Percentiles rank a stretch among this genome's conserved stretches.
Evolutionary conservation across 2,797 vertebrate genomes (phyloP).

Genomic region (Cuculus canorus): DNA sequence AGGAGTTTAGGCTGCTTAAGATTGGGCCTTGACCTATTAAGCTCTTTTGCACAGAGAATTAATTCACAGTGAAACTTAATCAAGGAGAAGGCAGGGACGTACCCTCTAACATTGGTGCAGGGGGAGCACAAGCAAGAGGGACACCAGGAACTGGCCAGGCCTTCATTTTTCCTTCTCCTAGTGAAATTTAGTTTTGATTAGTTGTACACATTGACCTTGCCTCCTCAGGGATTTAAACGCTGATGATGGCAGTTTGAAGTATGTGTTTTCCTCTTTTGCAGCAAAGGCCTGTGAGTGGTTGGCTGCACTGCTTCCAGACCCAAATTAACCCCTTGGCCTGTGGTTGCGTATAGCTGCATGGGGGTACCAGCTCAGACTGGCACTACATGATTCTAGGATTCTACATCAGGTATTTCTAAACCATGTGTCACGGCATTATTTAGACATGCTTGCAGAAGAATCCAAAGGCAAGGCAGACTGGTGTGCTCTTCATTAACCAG

Average conservation of each 20-base stretch:
- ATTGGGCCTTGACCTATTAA: background rate
- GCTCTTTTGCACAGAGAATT: background rate
- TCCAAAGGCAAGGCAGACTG: background rate
- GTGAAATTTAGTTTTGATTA: background rate
- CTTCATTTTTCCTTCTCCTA: background rate
- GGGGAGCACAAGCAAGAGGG: fast-evolving
- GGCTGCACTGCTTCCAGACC: background rate
- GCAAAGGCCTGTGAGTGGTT: background rate
- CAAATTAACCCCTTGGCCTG: background rate
- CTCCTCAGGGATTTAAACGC: background rate
- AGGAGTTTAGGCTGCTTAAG: background rate
- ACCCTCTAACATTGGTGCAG: background rate
- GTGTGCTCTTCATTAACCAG: background rate
- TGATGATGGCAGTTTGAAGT: background rate
- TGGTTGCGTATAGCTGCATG: fast-evolving
- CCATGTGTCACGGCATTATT: fast-evolving
- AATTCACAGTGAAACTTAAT: background rate
- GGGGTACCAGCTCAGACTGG: background rate
- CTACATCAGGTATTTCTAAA: background rate
- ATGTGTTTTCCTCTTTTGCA: background rate
- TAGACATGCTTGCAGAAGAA: background rate
- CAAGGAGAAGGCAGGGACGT: background rate
- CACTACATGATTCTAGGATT: too few species aligned
- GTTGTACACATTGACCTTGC: background rate
- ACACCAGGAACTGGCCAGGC: background rate